Conservation (phyloP, 2,113 vertebrate species). For the Oncorhynchus nerka region DNA sequence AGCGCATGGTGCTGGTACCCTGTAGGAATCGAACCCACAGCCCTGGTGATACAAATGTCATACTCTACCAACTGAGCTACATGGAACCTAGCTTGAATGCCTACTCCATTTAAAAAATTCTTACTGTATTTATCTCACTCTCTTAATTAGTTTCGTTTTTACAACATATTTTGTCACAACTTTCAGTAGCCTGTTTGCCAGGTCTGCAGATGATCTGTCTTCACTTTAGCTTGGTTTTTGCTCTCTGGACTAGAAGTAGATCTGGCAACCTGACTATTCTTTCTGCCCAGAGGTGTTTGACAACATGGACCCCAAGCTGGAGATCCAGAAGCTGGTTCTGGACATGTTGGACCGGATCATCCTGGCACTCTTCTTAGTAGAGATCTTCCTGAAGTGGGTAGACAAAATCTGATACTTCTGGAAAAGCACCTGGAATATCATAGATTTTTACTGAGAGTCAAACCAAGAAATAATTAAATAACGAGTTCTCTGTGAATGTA, state of each 20-base stretch:
- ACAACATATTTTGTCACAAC: too few species aligned
- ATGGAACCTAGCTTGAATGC: too few species aligned
- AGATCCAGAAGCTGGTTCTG: constrained; percentile 45
- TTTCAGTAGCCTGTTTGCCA: too few species aligned
- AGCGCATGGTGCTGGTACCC: too few species aligned
- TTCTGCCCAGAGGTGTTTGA: constrained; percentile 49
- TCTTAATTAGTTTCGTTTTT: too few species aligned
- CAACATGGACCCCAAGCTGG: constrained; percentile 26
- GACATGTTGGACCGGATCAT: constrained; percentile 66
- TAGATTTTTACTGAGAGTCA: constrained; percentile 63
- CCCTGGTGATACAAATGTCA: too few species aligned
- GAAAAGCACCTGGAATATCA: constrained; percentile 66
- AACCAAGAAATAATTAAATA: background rate
- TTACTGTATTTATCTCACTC: too few species aligned
- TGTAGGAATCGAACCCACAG: too few species aligned
- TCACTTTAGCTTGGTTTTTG: background rate
- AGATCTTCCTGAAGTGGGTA: constrained; percentile 64
- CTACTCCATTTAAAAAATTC: too few species aligned
- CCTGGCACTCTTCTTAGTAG: constrained; percentile 52
- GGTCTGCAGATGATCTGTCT: too few species aligned
- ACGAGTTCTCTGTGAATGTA: too few species aligned
- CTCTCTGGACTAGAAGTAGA: background rate
- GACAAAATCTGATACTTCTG: constrained; percentile 61
- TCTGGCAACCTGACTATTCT: background rate
- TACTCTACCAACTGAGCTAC: too few species aligned